Base-by-base conservation (phyloP, 1,140 invertebrate species). In the Drosophila insularis region DNA sequence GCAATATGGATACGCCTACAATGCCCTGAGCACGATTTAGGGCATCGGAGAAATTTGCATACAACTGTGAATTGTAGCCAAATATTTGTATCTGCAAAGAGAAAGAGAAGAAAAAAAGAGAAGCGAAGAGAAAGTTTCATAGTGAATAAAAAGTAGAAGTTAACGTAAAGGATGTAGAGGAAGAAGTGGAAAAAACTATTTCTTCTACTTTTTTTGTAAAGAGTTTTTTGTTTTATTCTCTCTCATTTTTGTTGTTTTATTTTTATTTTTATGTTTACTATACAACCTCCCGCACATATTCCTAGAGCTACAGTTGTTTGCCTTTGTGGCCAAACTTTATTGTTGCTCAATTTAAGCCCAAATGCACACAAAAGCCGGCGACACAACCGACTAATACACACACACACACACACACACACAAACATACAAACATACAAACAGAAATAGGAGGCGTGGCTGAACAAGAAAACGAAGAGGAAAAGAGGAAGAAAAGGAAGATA, bases 1-100 rank as follows among this genome's bases (percentile, higher is more conserved):
- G 93, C 59, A 98, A 94, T 70, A 98, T 94, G 59, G 97, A 97
- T 80, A 98, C 95, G 39, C 96, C 97, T 56, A 97, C 96, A 81
- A 98, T 95, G 75, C 97, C 97, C 92, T 98, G 97, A 67, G 97
- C 96, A 92, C 96, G 95, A 91, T 97, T 95, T 69, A 97, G 93
- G 61, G 97, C 97, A 92, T 98, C 97, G 40, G 96, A 96, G 93
- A 97, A 97, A 93, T 98, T 98, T 81, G 95, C 95, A 93, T 98
- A 98, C 62, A 98, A 94, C 92, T 98, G 96, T 65, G 96, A 97
- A 93, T 98, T 98, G 94, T 97, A 98, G 80, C 97, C 97, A 92
- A 97, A 97, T 93, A 98, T 97, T 94, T 98, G 97, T 89, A 98
- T 96, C 97, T 98, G 94, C 6, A 74, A 75, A 39, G 94, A 91